phyloP scores from a whole-genome alignment of 2,113 vertebrate genomes.

The Grammatotria lemairii region DNA sequence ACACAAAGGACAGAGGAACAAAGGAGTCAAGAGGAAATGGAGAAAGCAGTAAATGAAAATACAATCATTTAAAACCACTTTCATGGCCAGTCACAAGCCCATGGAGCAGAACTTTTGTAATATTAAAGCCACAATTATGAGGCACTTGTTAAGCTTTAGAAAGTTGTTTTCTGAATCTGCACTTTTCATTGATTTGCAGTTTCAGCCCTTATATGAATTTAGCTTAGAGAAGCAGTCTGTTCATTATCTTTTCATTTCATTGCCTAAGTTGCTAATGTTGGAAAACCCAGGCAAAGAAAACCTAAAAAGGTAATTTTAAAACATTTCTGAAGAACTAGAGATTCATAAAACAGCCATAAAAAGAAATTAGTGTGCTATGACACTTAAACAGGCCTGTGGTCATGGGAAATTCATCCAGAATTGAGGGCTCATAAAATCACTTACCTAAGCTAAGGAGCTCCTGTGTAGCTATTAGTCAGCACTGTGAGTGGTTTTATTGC shows the following conservation, averaged over 20 bases:
- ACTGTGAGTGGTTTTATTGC: not conserved
- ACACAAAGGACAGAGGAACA: not conserved
- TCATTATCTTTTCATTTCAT: slow-evolving; percentile 24
- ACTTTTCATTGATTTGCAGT: slow-evolving; percentile 14
- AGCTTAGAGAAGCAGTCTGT: slow-evolving; percentile 22
- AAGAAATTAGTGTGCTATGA: not conserved
- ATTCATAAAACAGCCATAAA: slow-evolving; percentile 31
- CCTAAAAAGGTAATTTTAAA: not conserved
- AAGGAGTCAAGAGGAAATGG: not conserved
- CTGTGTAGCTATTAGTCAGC: not conserved
- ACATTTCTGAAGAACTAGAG: not conserved
- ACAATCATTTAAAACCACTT: not conserved
- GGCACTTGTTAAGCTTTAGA: not conserved
- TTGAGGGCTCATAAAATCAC: slow-evolving; percentile 16
- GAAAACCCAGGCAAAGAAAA: not conserved
- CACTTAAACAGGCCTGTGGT: slow-evolving; percentile 9
- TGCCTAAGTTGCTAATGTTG: slow-evolving; percentile 17
- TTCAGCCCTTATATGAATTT: slow-evolving; percentile 14
- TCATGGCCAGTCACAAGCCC: not conserved
- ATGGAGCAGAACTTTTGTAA: not conserved
- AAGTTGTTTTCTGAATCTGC: not conserved
- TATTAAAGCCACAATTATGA: not conserved
- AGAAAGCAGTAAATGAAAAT: not conserved
- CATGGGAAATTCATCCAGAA: slow-evolving; percentile 19
- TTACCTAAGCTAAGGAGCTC: not conserved